Base-by-base conservation (phyloP, 1,140 invertebrate species). In the Steinernema feltiae region DNA sequence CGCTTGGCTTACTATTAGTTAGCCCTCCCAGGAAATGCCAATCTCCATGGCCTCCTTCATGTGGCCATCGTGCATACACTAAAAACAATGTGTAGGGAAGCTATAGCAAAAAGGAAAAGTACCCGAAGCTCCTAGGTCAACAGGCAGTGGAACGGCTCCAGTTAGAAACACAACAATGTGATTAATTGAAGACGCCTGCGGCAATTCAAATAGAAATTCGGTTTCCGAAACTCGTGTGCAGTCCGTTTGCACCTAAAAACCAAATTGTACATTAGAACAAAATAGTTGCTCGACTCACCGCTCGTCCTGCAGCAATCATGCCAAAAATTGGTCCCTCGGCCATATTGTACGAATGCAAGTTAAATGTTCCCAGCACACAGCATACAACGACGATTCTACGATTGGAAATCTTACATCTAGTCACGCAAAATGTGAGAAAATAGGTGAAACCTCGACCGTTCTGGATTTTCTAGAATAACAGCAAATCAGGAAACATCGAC, bases 21-120 rank as follows among this genome's bases (percentile, higher is more conserved):
- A 63, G 53, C 24, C 53, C 53, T n/a, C 53, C 53, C 12, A 63
- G 53, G 53, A 63, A 63, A 27, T 63, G 53, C 53, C 53, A 63
- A 21, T 63, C 53, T n/a, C 53, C 53, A 63, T 63, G 53, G 15
- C 53, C 53, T 63, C 53, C 53, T 3, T 63, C 53, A 7, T 63
- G 53, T 3, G 53, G 53, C 53, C 53, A 63, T 63, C 53, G 53
- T 7, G 53, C 53, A 21, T 63, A 63, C 53, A 63, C 53, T 63
- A 21, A 63, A 63, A 63, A n/a, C 24, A 27, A 15, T 15, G 12
- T 7, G 24, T 15, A 63, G 24, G 12, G 53, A 15, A 63, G 24
- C 24, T 63, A 27, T 63, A 17, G 7, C 3, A 7, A n/a, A 17
- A 15, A 63, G 24, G 15, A 27, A 63, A n/a, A 7, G 3, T 63